Percentiles rank a stretch among this genome's conserved stretches.
These are phyloP conservation scores for Pterostichus madidus DNA, from an alignment of 2,888 invertebrate species.

Conservation along the genomic window DNA sequence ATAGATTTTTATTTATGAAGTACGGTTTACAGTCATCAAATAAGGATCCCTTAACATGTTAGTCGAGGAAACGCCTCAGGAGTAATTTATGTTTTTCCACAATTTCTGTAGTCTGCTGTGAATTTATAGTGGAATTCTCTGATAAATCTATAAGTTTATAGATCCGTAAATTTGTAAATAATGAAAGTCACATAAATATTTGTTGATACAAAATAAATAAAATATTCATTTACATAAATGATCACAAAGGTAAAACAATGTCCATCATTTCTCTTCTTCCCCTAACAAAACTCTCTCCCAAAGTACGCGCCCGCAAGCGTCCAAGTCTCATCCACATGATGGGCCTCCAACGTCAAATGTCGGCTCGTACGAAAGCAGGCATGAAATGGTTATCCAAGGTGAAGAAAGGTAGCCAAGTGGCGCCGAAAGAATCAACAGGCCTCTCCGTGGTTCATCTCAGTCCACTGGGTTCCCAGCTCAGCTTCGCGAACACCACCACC, in stretches of 20 bases:
- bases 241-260: conserved; percentile 25
- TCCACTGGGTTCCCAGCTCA: conserved; percentile 90
- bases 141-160: too few species aligned
- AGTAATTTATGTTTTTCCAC: too few species aligned
- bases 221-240: background rate
- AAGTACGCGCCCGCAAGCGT: conserved; percentile 79
- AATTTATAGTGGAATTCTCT: too few species aligned
- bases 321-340: conserved; percentile 92
- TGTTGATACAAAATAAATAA: too few species aligned
- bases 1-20: too few species aligned
- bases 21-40: too few species aligned
- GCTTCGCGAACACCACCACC: conserved; percentile 87
- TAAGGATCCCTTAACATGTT: too few species aligned
- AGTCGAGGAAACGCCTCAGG: too few species aligned
- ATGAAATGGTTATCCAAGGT: conserved; percentile 94
- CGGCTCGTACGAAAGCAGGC: conserved; percentile 91
- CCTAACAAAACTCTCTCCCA: conserved; percentile 15
- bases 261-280: background rate
- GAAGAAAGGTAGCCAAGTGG: conserved; percentile 88
- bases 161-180: too few species aligned
- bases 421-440: conserved; percentile 86
- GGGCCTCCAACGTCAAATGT: conserved; percentile 84
- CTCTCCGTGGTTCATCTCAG: conserved; percentile 90
- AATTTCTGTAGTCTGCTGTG: too few species aligned
- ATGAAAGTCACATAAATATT: too few species aligned